A percentile compares a stretch with the other conserved stretches of the same genome.
Conservation (phyloP, 2,797 vertebrate species). For the Spinibarbus caldwelli region DNA sequence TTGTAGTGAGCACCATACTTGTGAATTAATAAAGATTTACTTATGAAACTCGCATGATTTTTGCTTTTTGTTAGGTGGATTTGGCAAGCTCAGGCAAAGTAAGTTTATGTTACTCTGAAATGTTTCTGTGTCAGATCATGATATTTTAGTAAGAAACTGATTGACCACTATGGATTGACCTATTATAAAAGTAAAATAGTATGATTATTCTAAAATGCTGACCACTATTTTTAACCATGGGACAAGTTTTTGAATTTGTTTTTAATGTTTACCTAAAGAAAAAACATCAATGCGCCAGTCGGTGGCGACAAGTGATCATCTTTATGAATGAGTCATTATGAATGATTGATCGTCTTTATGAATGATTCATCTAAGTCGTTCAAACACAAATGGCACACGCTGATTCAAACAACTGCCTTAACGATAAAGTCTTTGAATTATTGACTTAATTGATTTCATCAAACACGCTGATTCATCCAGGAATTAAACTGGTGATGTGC, state of each 20-base stretch:
- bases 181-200: background rate
- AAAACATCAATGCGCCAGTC: background rate
- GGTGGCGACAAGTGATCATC: background rate
- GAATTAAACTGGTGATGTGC: background rate
- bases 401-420: background rate
- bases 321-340: background rate
- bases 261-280: background rate
- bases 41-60: background rate
- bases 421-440: background rate
- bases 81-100: slow-evolving; percentile 64
- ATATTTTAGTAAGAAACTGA: background rate
- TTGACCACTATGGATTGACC: background rate
- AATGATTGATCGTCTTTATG: background rate
- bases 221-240: background rate
- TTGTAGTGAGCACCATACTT: background rate
- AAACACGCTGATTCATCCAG: background rate
- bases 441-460: background rate
- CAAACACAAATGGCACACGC: background rate
- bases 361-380: background rate
- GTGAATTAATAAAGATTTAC: background rate
- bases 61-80: slow-evolving; percentile 61
- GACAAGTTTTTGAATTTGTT: too few species aligned
- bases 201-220: background rate
- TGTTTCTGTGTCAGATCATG: background rate
- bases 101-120: slow-evolving; percentile 35